phyloP scores from a whole-genome alignment of 1,140 invertebrate genomes.

The Eupeodes corollae region DNA sequence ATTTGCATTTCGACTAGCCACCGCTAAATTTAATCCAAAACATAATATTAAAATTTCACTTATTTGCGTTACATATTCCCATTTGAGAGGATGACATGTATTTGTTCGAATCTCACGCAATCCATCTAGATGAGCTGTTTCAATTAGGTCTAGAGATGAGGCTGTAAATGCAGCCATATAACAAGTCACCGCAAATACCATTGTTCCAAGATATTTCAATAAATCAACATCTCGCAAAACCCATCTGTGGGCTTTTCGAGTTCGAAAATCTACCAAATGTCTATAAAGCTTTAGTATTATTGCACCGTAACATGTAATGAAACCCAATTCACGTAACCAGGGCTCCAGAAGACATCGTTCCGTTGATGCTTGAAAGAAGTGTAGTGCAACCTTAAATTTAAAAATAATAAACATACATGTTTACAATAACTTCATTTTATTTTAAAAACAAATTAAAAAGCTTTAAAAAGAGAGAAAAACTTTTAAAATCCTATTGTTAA shows the following conservation, averaged over 20 bases:
- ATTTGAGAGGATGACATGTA: constrained; percentile 67
- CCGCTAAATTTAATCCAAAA: constrained; percentile 72
- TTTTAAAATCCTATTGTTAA: neutral
- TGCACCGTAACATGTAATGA: constrained; percentile 81
- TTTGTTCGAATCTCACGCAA: constrained; percentile 43
- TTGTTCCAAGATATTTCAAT: constrained; percentile 61
- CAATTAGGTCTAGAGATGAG: constrained; percentile 47
- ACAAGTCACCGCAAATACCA: constrained; percentile 64
- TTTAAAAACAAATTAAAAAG: neutral
- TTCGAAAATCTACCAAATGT: constrained; percentile 65
- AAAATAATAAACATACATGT: neutral
- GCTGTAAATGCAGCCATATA: constrained; percentile 82
- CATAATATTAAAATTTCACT: constrained; percentile 73
- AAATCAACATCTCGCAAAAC: constrained; percentile 75
- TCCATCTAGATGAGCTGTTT: constrained; percentile 36
- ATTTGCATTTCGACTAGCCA: constrained; percentile 69
- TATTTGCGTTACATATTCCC: constrained; percentile 80
- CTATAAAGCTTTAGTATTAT: constrained; percentile 83
- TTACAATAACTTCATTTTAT: neutral
- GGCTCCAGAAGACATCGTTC: constrained; percentile 69
- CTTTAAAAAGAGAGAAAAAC: neutral
- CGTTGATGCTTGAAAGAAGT: constrained; percentile 64
- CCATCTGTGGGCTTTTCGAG: constrained; percentile 80
- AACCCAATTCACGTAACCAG: constrained; percentile 82
- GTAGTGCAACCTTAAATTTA: constrained; percentile 59